A percentile compares a stretch with the other conserved stretches of the same genome.
Evolutionary conservation across 2,797 vertebrate genomes (phyloP).

Genomic region (Rhinoraja longicauda): DNA sequence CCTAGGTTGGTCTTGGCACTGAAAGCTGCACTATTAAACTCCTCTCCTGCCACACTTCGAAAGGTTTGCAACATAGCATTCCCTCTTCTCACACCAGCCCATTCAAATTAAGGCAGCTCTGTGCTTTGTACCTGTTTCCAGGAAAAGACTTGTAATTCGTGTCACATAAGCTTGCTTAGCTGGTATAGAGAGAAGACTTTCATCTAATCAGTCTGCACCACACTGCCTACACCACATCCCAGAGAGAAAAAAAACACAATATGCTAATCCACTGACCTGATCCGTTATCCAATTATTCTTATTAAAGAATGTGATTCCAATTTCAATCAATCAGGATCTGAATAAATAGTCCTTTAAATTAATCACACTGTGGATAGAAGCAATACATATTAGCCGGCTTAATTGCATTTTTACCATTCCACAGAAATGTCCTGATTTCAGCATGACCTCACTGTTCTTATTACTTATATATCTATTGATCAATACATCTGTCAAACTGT

Average conservation of each 20-base stretch:
- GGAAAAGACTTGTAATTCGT: not conserved
- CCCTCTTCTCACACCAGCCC: not conserved
- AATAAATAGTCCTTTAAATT: not conserved
- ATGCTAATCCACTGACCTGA: not conserved
- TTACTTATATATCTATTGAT: not conserved
- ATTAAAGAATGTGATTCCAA: slow-evolving; percentile 18
- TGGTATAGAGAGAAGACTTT: not conserved
- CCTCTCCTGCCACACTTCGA: not conserved
- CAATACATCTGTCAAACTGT: not conserved
- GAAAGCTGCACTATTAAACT: not conserved
- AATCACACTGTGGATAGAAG: not conserved
- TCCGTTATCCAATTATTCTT: not conserved
- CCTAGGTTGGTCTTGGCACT: not conserved
- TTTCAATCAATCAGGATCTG: slow-evolving; percentile 3
- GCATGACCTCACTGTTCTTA: not conserved
- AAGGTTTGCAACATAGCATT: not conserved
- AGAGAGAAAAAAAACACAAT: not conserved
- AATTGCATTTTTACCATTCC: not conserved
- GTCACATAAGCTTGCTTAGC: not conserved
- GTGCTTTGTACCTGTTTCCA: not conserved
- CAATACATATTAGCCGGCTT: not conserved
- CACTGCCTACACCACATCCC: not conserved
- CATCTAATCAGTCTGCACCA: not conserved
- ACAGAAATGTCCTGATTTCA: slow-evolving; percentile 17
- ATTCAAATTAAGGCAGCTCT: not conserved